Base-by-base conservation (phyloP, 2,113 vertebrate species). In the Pagrus major region DNA sequence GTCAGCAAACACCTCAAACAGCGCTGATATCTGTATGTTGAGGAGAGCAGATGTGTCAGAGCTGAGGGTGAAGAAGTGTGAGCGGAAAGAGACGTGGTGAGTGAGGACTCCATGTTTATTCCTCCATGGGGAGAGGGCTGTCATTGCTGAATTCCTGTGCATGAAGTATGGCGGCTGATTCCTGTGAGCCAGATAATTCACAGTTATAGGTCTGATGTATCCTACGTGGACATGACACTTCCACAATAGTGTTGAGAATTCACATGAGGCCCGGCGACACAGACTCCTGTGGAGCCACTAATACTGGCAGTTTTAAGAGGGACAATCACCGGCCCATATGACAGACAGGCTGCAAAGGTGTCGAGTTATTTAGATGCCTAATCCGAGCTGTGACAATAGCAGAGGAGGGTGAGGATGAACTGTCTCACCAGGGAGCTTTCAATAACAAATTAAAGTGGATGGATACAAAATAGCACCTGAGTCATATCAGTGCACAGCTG, bases 141-240 rank as follows among this genome's bases (percentile, higher is more conserved):
- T 94, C 94, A 90, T 81, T 93, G 92, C 93, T n/a, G 76, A 74
- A 92, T 95, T 95, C 94, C 85, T 73, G 73, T 25, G 75, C 76
- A 89, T 95, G 92, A 95, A 92, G 91, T 89, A 95, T 91, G 85
- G 91, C 76, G 58, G 44, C 83, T 80, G 84, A 86, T 83, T 85
- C 90, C 90, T 75, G 84, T 44, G 82, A 90, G 91, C 85, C 74
- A 81, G 86, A 85, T 91, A 81, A 87, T 89, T 92, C 92, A 80
- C 90, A 85, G 78, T 87, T 55, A 68, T 84, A 85, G 65, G 74
- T 76, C 76, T 46, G 88, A 84, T 76, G 84, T 63, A 27, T 77
- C 83, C 44, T 46, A 81, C 14, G 41, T 65, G 71, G 74, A 79
- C 11, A 42, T 67, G 81, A 87, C 85, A 76, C 87, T 69, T 79